Evolutionary conservation across 2,797 vertebrate genomes (phyloP), one percentile per base, ranked within the genome.

Genomic region (Masticophis lateralis): DNA sequence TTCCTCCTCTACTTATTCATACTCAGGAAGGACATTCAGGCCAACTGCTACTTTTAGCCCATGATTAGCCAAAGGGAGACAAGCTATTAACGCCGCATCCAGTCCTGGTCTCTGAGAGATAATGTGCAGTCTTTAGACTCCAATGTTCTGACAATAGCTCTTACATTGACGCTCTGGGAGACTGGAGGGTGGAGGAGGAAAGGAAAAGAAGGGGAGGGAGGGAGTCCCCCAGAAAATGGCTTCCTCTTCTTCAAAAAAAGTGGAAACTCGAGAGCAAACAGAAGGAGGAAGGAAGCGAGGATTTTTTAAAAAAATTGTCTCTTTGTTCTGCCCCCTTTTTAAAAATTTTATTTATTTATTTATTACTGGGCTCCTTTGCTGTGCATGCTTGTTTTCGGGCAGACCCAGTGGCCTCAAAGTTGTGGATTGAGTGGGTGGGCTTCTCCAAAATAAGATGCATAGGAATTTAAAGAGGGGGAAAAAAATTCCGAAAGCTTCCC

Each of bases 31-130:
- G 5, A 94, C 79, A 91, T 32, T 10, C 10, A 91, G 66, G 95
- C 96, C 96, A 96, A 95, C 86, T 74, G 96, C 95, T 94, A 95
- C 92, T 93, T 88, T 96, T 94, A 95, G 96, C 96, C 95, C 95
- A 96, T 97, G 97, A 98, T 98, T 98, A 98, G 96, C 95, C 1
- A 91, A 95, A 97, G 97, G 98, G 92, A 98, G 97, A 96, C 95
- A 95, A 95, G 96, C 96, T 97, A 97, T 97, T 98, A 97, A 98
- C 97, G 97, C 96, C 97, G 94, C 97, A 96, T 98, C 97, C 97
- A 97, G 97, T 7, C 96, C 97, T 97, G 95, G 94, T 96, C 97
- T 96, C 96, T 95, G 97, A 95, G 97, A 96, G 95, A 97, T 98
- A 97, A 98, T 97, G 97, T 94, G 96, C 74, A 93, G 94, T 93